A percentile compares a stretch with the other conserved stretches of the same genome.
phyloP scores from a whole-genome alignment of 1,140 invertebrate genomes.

The Caenorhabditis inopinata region DNA sequence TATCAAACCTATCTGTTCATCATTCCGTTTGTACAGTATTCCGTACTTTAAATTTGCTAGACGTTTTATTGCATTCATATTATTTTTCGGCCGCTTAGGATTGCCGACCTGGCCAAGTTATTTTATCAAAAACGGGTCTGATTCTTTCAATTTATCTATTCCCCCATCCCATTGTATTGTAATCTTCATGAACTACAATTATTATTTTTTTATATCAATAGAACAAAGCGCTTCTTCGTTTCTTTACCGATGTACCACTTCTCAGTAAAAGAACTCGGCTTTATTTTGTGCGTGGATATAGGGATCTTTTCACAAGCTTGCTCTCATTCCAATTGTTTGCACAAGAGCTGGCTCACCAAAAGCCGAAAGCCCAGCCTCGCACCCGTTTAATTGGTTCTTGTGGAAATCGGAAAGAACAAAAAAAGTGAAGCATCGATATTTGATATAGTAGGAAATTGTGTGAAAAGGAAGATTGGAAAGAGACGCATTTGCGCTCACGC shows the following conservation, averaged over 20 bases:
- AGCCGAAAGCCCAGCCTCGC: not conserved
- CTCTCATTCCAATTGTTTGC: not conserved
- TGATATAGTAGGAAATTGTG: not conserved
- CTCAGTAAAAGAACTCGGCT: no score
- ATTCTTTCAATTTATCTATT: no score
- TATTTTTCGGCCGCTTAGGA: no score
- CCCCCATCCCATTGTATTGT: no score
- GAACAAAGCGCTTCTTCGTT: no score
- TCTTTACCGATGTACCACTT: no score
- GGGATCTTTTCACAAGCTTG: constrained; percentile 1
- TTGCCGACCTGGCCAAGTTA: no score
- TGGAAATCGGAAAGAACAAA: not conserved
- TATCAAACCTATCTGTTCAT: no score
- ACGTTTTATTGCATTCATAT: constrained; percentile 10
- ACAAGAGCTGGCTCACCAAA: constrained; percentile 4
- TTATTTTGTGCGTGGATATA: not conserved
- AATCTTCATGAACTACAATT: no score
- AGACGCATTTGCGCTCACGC: not conserved
- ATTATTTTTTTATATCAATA: no score
- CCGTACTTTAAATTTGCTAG: not conserved
- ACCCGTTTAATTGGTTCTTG: constrained; percentile 29
- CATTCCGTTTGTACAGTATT: not conserved
- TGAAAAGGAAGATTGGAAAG: not conserved
- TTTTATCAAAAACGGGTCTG: no score
- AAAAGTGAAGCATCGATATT: constrained; percentile 19